Conservation (phyloP, 2,113 vertebrate species). For the Ceratotherium simum region DNA sequence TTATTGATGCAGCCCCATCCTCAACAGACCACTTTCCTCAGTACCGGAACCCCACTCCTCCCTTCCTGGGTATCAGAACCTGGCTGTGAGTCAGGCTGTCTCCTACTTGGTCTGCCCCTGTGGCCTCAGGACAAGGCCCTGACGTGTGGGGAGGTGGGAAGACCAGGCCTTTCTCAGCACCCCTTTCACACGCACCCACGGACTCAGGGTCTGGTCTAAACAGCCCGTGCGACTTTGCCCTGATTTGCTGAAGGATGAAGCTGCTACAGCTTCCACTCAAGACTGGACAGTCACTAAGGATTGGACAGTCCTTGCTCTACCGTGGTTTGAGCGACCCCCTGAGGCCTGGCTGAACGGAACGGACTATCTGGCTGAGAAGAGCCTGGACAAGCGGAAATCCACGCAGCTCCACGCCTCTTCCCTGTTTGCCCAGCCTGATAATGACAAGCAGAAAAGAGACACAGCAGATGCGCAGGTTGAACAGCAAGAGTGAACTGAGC, state of each 20-base stretch:
- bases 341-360: background rate
- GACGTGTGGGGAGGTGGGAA: background rate
- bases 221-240: background rate
- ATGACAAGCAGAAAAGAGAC: background rate
- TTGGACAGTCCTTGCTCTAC: background rate
- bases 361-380: background rate
- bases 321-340: fast-evolving
- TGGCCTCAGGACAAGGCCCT: background rate
- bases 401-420: background rate
- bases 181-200: background rate
- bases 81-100: background rate
- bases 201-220: background rate
- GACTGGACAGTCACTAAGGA: background rate
- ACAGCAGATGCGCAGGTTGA: background rate
- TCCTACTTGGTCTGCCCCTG: background rate
- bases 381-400: background rate
- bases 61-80: background rate
- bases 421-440: background rate
- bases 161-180: background rate
- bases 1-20: background rate
- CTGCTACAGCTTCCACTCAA: background rate
- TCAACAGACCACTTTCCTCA: background rate
- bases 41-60: background rate
- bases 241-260: background rate
- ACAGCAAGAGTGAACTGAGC: background rate